Evolutionary conservation across 2,113 vertebrate species (phyloP).

Genomic region (Bubo blakistoni): DNA sequence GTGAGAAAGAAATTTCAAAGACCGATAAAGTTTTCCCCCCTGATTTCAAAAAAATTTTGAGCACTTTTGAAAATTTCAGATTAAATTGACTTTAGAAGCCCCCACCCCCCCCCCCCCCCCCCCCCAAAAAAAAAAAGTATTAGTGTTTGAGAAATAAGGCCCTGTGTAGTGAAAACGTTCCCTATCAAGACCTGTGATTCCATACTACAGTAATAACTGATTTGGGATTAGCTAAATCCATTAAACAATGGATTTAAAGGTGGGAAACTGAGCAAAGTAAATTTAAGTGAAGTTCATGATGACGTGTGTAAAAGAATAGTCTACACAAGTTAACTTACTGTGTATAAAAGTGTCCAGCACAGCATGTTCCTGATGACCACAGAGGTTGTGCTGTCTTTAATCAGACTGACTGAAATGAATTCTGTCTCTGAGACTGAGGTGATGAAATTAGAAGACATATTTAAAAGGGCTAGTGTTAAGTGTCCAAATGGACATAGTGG

Average conservation of each 20-base stretch:
- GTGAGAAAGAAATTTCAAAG: too few species aligned
- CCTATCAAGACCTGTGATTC: background rate
- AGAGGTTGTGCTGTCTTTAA: background rate
- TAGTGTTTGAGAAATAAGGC: background rate
- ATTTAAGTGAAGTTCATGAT: background rate
- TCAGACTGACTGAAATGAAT: background rate
- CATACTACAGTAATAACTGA: background rate
- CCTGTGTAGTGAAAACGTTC: background rate
- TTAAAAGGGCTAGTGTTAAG: background rate
- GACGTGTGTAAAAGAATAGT: background rate
- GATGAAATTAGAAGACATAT: background rate
- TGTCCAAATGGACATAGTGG: too few species aligned
- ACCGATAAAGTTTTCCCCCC: too few species aligned
- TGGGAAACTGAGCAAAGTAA: background rate
- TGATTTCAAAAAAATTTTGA: background rate
- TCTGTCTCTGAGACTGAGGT: background rate
- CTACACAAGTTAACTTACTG: too few species aligned
- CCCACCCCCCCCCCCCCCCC: accelerated
- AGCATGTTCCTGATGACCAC: background rate
- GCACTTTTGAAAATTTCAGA: background rate
- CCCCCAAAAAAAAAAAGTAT: background rate
- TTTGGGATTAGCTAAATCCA: background rate
- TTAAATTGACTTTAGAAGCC: background rate
- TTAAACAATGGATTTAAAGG: background rate
- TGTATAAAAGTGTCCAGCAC: background rate